phyloP scores from a whole-genome alignment of 2,888 invertebrate species.

The Chrysina gloriosa region DNA sequence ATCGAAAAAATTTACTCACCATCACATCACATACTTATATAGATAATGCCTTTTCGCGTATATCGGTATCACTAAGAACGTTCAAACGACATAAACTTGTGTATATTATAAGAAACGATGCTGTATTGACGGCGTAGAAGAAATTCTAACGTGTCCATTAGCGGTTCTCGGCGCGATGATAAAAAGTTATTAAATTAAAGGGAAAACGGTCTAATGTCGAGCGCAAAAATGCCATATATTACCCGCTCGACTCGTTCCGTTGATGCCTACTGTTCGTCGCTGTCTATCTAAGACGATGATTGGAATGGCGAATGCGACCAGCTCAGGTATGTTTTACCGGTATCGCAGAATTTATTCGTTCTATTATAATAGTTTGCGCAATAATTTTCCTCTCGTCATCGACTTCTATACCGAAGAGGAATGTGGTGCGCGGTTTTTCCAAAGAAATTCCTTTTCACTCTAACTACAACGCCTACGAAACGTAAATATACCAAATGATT shows the following conservation, averaged over 20 bases:
- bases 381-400: not conserved
- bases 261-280: not conserved
- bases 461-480: no score
- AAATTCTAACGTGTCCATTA: conserved; percentile 13
- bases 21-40: no score
- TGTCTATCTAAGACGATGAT: not conserved
- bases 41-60: no score
- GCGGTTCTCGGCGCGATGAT: not conserved
- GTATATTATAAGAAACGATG: not conserved
- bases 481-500: no score
- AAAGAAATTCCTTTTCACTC: no score
- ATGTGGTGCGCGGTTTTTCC: no score
- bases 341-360: not conserved
- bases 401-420: no score
- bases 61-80: no score
- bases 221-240: conserved; percentile 24
- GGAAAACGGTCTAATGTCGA: conserved; percentile 12
- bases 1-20: no score
- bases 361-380: not conserved
- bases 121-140: not conserved
- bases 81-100: not conserved
- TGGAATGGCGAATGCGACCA: not conserved
- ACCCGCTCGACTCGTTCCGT: not conserved
- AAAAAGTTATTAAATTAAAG: conserved; percentile 21
- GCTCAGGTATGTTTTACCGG: not conserved